Evolutionary conservation across 1,140 invertebrate species (phyloP), one percentile per base, ranked within the genome.

Genomic region (Penaeus japonicus): DNA sequence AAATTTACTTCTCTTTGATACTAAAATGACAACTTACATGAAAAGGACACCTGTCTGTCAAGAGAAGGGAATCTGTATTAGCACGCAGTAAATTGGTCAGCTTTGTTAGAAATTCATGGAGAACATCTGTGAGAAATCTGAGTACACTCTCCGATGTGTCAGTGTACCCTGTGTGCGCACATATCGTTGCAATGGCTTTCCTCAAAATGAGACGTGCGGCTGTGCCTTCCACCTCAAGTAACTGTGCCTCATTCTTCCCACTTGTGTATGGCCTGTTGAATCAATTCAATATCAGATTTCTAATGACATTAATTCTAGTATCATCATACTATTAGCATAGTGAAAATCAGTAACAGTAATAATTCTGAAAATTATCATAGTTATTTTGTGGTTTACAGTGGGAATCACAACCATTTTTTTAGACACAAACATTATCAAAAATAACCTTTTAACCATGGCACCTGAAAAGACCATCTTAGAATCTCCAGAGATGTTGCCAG

Each of bases 141-240:
- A 90, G 82, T 27, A 90, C 90, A 77, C 84, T 89, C 30, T 90
- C 90, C 27, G 83, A 65, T 18, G 90, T 89, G 65, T 90, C 90
- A 47, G 90, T 90, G 80, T 86, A 90, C 1, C 90, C 90, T 17
- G 90, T 77, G 70, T 90, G 90, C 18, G 88, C 90, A 55, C 84
- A 89, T 24, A 90, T 54, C 24, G 80, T 85, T n/a, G 90, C 90
- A 24, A 90, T 87, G 18, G 90, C 90, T 78, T 90, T 89, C 12
- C 90, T 54, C n/a, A 90, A 47, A 70, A 90, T 90, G n/a, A 89
- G 84, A n/a, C 87, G 59, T 5, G 90, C 90, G 15, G 87, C 89
- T n/a, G 84, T 82, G 24, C 80, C 87, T 47, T 90, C 90, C 57
- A 90, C 87, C 55, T 90, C 87, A 30, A 77, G 70, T 54, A 86